Percentiles rank a stretch among this genome's conserved stretches.
These are phyloP conservation scores for Pterobdella sp. DNA, from an alignment of 2,888 invertebrate species.

Conservation along the genomic window DNA sequence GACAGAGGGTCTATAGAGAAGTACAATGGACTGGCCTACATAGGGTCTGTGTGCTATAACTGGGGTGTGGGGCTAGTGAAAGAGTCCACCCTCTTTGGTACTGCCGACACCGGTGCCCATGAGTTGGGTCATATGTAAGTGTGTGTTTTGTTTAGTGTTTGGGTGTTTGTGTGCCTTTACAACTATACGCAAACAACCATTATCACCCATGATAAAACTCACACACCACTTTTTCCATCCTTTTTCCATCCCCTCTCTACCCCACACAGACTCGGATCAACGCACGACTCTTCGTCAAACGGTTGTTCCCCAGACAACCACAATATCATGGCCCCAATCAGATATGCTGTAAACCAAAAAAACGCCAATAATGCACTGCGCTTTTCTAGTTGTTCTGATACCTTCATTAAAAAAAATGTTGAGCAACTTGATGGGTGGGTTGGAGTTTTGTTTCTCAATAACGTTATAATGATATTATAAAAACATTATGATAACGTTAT, in stretches of 20 bases:
- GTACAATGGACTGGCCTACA: slow-evolving; percentile 8
- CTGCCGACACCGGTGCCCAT: slow-evolving; percentile 6
- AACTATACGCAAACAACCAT: not conserved
- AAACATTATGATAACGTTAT: too few relatives aligned
- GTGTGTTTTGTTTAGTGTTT: not conserved
- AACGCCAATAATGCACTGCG: not conserved
- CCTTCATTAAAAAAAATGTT: not conserved
- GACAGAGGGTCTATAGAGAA: not conserved
- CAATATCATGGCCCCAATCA: not conserved
- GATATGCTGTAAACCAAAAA: not conserved
- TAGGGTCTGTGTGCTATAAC: not conserved
- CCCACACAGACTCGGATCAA: not conserved
- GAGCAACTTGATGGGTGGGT: not conserved
- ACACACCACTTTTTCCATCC: not conserved
- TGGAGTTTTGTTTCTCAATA: too few relatives aligned
- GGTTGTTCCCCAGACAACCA: not conserved
- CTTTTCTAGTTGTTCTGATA: not conserved
- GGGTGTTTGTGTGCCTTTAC: slow-evolving; percentile 10
- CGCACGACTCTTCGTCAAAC: not conserved
- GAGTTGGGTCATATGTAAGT: slow-evolving; percentile 1
- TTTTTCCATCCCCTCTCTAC: not conserved
- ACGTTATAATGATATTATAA: too few relatives aligned
- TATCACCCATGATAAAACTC: not conserved
- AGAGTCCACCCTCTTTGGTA: not conserved
- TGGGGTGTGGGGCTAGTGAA: not conserved